Conservation (phyloP, 1,140 invertebrate genomes). For the Rhagoletis pomonella region DNA sequence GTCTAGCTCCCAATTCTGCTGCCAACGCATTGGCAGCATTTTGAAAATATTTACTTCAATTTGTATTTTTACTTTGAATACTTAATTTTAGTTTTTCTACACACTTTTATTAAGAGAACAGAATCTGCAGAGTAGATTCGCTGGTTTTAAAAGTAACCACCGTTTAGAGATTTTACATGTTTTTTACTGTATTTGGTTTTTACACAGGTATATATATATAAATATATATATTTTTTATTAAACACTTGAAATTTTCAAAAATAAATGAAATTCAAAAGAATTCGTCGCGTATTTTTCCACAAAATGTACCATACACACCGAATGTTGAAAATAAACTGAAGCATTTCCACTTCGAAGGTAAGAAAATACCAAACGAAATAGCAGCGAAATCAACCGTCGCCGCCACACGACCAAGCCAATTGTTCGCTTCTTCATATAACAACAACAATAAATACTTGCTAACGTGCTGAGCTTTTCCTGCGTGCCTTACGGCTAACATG, state of each 20-base stretch:
- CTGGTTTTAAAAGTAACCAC: background rate
- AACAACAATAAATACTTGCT: background rate
- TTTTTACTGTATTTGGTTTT: background rate
- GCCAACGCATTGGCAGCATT: slow-evolving; percentile 32
- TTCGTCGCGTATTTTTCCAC: slow-evolving; percentile 10
- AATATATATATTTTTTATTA: background rate
- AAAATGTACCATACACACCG: slow-evolving; percentile 33
- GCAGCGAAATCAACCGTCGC: background rate
- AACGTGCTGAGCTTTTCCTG: slow-evolving; percentile 16
- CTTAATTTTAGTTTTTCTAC: background rate
- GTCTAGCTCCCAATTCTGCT: slow-evolving; percentile 52
- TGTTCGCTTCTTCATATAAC: background rate
- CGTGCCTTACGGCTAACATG: background rate
- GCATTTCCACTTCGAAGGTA: slow-evolving; percentile 34
- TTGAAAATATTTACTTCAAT: slow-evolving; percentile 14
- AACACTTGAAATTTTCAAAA: background rate
- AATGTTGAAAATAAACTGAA: slow-evolving; percentile 54
- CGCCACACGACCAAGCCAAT: background rate
- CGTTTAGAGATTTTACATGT: background rate
- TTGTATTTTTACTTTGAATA: slow-evolving; percentile 3
- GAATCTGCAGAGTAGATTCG: background rate
- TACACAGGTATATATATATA: background rate
- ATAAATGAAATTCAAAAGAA: slow-evolving; percentile 22
- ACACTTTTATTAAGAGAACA: background rate
- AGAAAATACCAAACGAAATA: background rate